Evolutionary conservation across 92 coral and sea anemone genomes (phyloP).

Genomic region (Muricea muricata): DNA sequence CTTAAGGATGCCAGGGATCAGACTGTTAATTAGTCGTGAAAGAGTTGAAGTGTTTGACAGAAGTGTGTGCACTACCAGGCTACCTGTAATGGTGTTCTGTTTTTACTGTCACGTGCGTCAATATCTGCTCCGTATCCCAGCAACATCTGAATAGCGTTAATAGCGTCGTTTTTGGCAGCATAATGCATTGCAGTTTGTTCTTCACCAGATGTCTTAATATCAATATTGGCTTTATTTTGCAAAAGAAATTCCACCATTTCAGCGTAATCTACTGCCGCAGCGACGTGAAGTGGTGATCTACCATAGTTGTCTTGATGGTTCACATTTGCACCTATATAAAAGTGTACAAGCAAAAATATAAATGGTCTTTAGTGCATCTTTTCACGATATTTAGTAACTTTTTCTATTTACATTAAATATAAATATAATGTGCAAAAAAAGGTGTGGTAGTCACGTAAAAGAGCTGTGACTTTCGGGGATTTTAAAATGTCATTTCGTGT

Average conservation of each 20-base stretch:
- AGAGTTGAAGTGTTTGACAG: neutral
- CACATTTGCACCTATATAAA: constrained; percentile 16
- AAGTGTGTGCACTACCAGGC: neutral
- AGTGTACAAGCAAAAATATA: too few relatives aligned
- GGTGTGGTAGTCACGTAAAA: too few relatives aligned
- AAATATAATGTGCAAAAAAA: too few relatives aligned
- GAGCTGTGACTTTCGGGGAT: too few relatives aligned
- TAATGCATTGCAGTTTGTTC: constrained; percentile 24
- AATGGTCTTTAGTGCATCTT: too few relatives aligned
- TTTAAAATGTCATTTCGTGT: too few relatives aligned
- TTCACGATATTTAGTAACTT: too few relatives aligned
- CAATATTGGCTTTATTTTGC: constrained; percentile 22
- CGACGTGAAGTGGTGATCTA: constrained; percentile 37
- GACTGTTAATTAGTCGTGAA: too few relatives aligned
- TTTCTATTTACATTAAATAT: too few relatives aligned
- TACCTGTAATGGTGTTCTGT: constrained; percentile 35
- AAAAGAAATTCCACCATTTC: constrained; percentile 45
- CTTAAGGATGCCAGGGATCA: too few relatives aligned
- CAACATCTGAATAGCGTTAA: constrained; percentile 30
- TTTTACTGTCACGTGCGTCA: constrained; percentile 35
- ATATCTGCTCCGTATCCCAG: constrained; percentile 31
- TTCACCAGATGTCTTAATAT: constrained; percentile 28
- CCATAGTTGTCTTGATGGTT: constrained; percentile 35
- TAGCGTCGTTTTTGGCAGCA: constrained; percentile 36
- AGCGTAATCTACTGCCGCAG: constrained; percentile 41